These are phyloP conservation scores for Microtus oregoni DNA, from an alignment of 2,113 vertebrate genomes.

Conservation along the genomic window DNA sequence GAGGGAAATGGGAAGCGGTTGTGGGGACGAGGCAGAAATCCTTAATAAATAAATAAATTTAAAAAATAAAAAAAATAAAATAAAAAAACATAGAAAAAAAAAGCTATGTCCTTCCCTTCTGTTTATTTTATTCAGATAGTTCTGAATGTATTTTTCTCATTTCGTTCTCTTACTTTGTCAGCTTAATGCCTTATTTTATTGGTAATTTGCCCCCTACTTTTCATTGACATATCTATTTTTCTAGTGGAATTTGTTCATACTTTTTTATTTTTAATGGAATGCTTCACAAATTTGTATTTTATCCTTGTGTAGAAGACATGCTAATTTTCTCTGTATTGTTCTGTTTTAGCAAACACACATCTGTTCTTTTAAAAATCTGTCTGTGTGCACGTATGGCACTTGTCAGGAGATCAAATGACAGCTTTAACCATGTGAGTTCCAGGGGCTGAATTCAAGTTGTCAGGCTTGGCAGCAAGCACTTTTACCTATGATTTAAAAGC, in stretches of 20 bases:
- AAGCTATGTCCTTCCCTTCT: background rate
- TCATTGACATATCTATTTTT: background rate
- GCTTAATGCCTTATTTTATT: background rate
- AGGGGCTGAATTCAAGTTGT: background rate
- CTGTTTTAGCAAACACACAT: background rate
- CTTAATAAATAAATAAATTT: no score
- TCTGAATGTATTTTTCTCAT: background rate
- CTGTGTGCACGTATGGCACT: background rate
- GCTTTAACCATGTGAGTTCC: background rate
- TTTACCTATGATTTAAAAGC: conserved; percentile 53
- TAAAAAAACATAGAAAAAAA: no score
- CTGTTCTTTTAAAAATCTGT: background rate
- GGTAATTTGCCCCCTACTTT: background rate
- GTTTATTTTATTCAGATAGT: background rate
- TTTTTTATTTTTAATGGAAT: background rate
- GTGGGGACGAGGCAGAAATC: no score
- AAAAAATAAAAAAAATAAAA: no score
- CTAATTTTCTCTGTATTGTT: background rate
- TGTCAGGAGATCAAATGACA: background rate
- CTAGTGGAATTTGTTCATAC: background rate
- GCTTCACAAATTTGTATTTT: background rate
- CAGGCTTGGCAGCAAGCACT: background rate
- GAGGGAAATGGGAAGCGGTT: no score
- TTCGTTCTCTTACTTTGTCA: background rate
- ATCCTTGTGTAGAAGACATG: background rate